Percentiles rank a stretch among this genome's conserved stretches.
Evolutionary conservation across 2,797 vertebrate species (phyloP).

Genomic region (Coccyzus lansbergi): DNA sequence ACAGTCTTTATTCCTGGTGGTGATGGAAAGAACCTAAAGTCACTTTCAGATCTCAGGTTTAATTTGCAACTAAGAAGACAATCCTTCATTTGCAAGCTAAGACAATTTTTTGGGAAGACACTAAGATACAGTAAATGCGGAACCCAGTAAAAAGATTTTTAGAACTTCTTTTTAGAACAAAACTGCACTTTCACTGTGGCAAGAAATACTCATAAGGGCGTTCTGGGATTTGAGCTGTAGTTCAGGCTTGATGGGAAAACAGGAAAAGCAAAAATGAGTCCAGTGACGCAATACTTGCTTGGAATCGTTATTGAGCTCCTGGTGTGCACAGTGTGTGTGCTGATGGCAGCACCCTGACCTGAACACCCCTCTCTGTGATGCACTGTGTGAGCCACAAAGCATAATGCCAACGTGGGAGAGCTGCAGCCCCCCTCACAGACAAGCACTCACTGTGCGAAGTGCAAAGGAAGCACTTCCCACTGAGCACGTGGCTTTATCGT

Average conservation of each 20-base stretch:
- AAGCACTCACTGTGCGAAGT: fast-evolving
- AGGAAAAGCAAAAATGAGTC: background rate
- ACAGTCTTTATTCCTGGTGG: background rate
- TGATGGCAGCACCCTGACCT: background rate
- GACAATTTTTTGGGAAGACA: constrained; percentile 2
- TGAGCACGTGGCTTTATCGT: background rate
- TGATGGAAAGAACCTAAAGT: background rate
- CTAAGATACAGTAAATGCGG: background rate
- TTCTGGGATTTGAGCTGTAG: background rate
- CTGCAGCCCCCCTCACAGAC: fast-evolving
- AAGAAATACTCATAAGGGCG: background rate
- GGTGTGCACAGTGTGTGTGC: background rate
- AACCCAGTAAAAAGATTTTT: background rate
- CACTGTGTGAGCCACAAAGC: background rate
- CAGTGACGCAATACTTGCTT: background rate
- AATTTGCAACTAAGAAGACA: background rate
- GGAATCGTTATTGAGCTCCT: background rate
- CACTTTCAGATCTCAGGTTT: constrained; percentile 6
- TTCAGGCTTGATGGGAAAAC: background rate
- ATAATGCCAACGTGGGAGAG: background rate
- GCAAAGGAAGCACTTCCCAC: background rate
- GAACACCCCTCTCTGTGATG: background rate
- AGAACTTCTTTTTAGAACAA: background rate
- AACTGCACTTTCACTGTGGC: background rate
- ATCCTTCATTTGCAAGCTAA: background rate